Percentiles rank a stretch among this genome's conserved stretches.
These are phyloP conservation scores for Drosophila athabasca DNA, from an alignment of 1,140 invertebrate genomes.

Conservation along the genomic window DNA sequence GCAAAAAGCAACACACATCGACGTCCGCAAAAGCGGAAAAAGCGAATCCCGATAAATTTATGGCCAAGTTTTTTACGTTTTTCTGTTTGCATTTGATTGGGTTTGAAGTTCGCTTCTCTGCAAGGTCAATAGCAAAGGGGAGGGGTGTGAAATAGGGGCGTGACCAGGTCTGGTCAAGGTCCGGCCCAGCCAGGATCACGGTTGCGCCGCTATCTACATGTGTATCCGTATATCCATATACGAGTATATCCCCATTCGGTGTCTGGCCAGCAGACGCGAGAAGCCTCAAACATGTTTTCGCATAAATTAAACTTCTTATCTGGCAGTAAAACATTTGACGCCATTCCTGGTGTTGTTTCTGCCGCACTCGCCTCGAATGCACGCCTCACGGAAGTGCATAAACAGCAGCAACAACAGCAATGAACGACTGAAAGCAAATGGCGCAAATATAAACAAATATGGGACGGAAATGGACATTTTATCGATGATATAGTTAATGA, in stretches of 20 bases:
- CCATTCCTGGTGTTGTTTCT: conserved; percentile 55
- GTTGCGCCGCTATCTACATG: conserved; percentile 18
- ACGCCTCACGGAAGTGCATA: conserved; percentile 71
- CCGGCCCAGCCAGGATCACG: conserved; percentile 32
- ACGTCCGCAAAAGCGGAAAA: conserved; percentile 64
- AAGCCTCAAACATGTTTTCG: conserved; percentile 80
- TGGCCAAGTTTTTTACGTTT: conserved; percentile 42
- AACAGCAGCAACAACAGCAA: conserved; percentile 45
- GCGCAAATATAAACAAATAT: conserved; percentile 57
- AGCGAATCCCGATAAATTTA: conserved; percentile 61
- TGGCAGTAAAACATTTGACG: conserved; percentile 79
- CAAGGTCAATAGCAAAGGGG: conserved; percentile 69
- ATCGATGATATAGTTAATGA: conserved; percentile 72
- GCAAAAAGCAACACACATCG: conserved; percentile 40
- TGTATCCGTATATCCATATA: conserved; percentile 1
- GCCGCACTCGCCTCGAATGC: conserved; percentile 34
- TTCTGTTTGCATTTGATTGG: conserved; percentile 12
- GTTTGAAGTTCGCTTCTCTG: conserved; percentile 26
- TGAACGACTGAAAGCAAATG: conserved; percentile 30
- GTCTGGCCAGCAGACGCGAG: conserved; percentile 20
- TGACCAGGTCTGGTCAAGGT: conserved; percentile 45
- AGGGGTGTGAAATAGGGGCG: conserved; percentile 31
- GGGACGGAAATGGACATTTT: conserved; percentile 65
- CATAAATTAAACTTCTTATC: conserved; percentile 83
- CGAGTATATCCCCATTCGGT: conserved; percentile 7